phyloP scores from a whole-genome alignment of 2,888 invertebrate species.

The Acrobasis suavella region DNA sequence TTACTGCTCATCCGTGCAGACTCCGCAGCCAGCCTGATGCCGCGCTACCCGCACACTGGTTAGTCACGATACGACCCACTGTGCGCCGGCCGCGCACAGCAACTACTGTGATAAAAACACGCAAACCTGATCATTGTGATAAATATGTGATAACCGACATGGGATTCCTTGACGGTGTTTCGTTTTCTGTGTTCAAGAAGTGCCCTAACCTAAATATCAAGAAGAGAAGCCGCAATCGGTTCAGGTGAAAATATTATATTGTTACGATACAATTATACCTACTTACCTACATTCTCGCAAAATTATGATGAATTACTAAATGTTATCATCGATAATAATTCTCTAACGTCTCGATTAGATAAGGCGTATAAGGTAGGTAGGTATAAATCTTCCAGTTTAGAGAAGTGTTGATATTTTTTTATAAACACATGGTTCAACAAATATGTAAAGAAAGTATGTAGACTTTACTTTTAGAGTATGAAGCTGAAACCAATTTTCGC shows the following conservation, averaged over 20 bases:
- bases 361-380: not conserved
- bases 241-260: conserved; percentile 49
- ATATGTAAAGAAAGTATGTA: too few species aligned
- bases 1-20: conserved; percentile 30
- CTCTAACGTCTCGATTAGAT: conserved; percentile 4
- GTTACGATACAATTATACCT: conserved; percentile 24
- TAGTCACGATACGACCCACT: conserved; percentile 56
- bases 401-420: too few species aligned
- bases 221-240: conserved; percentile 46
- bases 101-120: conserved; percentile 51
- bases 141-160: conserved; percentile 59
- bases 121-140: conserved; percentile 45
- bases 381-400: too few species aligned
- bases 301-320: not conserved
- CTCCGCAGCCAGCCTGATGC: conserved; percentile 39
- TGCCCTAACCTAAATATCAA: conserved; percentile 66
- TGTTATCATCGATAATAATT: conserved; percentile 13
- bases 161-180: conserved; percentile 64
- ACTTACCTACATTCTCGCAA: conserved; percentile 21
- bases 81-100: conserved; percentile 52
- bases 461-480: not conserved
- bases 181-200: conserved; percentile 72
- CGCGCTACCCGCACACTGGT: conserved; percentile 51
- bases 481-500: not conserved
- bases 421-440: too few species aligned